These are phyloP conservation scores for Campaea margaritaria DNA, from an alignment of 2,888 invertebrate species.

Conservation along the genomic window DNA sequence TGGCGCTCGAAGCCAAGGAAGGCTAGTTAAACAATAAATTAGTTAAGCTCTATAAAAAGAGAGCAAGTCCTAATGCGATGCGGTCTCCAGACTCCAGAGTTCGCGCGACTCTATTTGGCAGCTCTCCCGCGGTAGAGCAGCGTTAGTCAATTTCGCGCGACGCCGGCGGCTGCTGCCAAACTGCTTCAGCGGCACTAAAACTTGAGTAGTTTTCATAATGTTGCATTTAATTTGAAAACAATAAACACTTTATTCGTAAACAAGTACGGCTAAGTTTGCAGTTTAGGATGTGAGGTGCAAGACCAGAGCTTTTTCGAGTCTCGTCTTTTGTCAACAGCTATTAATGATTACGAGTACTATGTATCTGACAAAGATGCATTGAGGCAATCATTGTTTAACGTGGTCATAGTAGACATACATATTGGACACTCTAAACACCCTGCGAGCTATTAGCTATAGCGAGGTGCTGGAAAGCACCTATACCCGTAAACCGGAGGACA, in stretches of 20 bases:
- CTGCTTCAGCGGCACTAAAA: constrained; percentile 3
- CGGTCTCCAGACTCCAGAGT: constrained; percentile 12
- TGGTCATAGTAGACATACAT: too few species aligned
- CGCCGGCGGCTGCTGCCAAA: constrained; percentile 5
- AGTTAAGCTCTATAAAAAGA: constrained; percentile 1
- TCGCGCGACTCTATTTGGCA: constrained; percentile 19
- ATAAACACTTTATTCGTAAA: constrained; percentile 2
- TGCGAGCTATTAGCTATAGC: too few species aligned
- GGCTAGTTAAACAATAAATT: constrained; percentile 9
- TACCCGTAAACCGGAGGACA: too few species aligned
- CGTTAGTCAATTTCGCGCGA: constrained; percentile 20
- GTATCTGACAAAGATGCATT: too few species aligned
- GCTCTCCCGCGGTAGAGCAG: constrained; percentile 9
- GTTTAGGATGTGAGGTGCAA: not conserved
- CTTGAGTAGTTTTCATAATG: constrained; percentile 7
- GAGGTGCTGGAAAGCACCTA: too few species aligned
- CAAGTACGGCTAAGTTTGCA: not conserved
- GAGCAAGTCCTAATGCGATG: constrained; percentile 19
- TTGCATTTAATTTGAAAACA: constrained; percentile 10
- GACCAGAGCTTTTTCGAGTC: too few species aligned
- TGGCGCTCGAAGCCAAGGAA: too few species aligned
- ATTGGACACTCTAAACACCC: too few species aligned
- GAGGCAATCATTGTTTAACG: too few species aligned
- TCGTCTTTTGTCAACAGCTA: too few species aligned
- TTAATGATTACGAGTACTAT: too few species aligned